These are phyloP conservation scores for Apocheima hispidaria DNA, from an alignment of 2,888 invertebrate species.

Conservation along the genomic window DNA sequence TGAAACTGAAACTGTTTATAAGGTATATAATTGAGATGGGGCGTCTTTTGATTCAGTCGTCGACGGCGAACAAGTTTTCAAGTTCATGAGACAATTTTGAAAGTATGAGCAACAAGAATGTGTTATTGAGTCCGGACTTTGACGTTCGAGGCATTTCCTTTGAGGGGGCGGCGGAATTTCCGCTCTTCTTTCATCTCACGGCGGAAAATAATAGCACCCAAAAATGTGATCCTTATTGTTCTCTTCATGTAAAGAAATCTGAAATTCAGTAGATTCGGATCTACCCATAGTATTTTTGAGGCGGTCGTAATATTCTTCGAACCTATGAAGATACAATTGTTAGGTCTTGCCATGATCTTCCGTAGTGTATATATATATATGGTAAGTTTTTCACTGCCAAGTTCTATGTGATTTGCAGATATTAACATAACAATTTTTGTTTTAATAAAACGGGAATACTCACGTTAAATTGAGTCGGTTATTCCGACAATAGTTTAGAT, in stretches of 20 bases:
- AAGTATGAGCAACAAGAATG: conserved; percentile 31
- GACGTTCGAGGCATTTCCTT: conserved; percentile 30
- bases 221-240: conserved; percentile 25
- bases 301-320: no score
- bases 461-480: no score
- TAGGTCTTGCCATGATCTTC: no score
- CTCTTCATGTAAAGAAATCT: conserved; percentile 4
- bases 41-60: neutral
- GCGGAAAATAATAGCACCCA: conserved; percentile 24
- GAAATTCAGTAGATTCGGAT: conserved; percentile 13
- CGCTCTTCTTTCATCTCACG: conserved; percentile 18
- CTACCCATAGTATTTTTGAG: neutral
- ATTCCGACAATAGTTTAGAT: no score
- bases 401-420: no score
- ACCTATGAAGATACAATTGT: no score
- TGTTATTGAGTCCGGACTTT: conserved; percentile 32
- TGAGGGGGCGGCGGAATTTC: conserved; percentile 19
- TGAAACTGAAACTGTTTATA: neutral
- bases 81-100: conserved; percentile 30
- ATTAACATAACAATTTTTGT: no score
- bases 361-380: no score
- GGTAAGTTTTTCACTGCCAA: no score
- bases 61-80: conserved; percentile 9
- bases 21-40: neutral
- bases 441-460: no score